Evolutionary conservation across 2,888 invertebrate genomes (phyloP).

Genomic region (Candidula unifasciata): DNA sequence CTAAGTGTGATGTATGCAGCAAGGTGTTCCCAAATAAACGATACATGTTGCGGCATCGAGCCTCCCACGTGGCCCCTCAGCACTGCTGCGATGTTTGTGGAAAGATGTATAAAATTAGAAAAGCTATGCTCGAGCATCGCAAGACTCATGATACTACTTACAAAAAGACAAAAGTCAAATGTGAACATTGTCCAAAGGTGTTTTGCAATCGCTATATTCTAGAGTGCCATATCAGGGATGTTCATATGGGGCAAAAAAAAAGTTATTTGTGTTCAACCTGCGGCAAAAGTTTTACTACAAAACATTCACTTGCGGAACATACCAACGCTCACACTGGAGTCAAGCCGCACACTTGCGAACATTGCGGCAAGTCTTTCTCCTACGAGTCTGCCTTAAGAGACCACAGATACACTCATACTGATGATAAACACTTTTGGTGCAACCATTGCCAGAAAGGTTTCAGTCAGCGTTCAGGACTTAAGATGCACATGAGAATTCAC

Average conservation of each 20-base stretch:
- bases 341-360: constrained; percentile 65
- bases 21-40: constrained; percentile 64
- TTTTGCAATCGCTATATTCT: constrained; percentile 63
- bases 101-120: constrained; percentile 66
- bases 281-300: constrained; percentile 71
- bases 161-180: constrained; percentile 60
- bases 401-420: constrained; percentile 73
- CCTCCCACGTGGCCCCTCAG: constrained; percentile 58
- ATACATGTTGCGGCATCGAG: constrained; percentile 63
- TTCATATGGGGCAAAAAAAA: constrained; percentile 64
- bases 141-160: constrained; percentile 62
- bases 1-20: constrained; percentile 63
- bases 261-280: constrained; percentile 67
- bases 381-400: constrained; percentile 70
- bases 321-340: constrained; percentile 65
- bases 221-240: constrained; percentile 63
- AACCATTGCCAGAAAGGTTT: constrained; percentile 75
- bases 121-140: constrained; percentile 62
- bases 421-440: constrained; percentile 76
- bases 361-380: constrained; percentile 67
- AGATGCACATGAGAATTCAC: constrained; percentile 78
- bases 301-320: constrained; percentile 68
- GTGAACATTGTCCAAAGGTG: constrained; percentile 62
- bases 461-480: constrained; percentile 76
- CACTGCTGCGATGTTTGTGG: constrained; percentile 67